A percentile compares a stretch with the other conserved stretches of the same genome.
These are phyloP conservation scores for Silurus asotus DNA, from an alignment of 2,113 vertebrate genomes.

Conservation along the genomic window DNA sequence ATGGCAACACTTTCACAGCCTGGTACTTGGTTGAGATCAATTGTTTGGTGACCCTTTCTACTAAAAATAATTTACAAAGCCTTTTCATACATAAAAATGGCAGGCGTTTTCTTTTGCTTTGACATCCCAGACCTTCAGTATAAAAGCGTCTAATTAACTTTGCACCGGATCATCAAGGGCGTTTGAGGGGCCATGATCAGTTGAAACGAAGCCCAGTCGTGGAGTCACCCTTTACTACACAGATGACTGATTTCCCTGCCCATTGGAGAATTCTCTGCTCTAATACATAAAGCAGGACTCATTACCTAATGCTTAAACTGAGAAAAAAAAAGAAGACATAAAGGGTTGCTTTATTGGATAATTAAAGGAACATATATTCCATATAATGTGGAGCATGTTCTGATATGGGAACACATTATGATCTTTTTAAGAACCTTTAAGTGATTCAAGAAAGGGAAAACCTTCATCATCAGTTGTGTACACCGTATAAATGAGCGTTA, in stretches of 20 bases:
- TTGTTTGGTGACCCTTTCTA: no score
- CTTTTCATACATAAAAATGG: neutral
- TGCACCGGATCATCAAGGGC: constrained; percentile 24
- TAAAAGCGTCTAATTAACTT: neutral
- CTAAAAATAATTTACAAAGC: no score
- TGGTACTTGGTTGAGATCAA: no score
- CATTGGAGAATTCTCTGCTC: constrained; percentile 11
- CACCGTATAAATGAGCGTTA: no score
- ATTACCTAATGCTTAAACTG: neutral
- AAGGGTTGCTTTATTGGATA: neutral
- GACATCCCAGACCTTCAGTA: neutral
- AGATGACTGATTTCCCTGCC: constrained; percentile 4
- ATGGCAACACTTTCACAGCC: no score
- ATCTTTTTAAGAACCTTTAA: neutral
- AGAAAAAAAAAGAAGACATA: neutral
- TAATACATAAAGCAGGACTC: neutral
- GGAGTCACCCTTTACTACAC: constrained; percentile 9
- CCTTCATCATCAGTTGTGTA: neutral
- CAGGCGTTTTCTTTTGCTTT: no score
- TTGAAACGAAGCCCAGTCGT: constrained; percentile 8
- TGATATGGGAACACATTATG: neutral
- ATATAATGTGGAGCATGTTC: neutral
- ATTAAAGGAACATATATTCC: neutral
- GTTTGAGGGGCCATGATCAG: constrained; percentile 10
- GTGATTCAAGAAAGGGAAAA: neutral